A percentile compares a stretch with the other conserved stretches of the same genome.
Evolutionary conservation across 2,113 vertebrate species (phyloP).

Genomic region (Arizona elegans): DNA sequence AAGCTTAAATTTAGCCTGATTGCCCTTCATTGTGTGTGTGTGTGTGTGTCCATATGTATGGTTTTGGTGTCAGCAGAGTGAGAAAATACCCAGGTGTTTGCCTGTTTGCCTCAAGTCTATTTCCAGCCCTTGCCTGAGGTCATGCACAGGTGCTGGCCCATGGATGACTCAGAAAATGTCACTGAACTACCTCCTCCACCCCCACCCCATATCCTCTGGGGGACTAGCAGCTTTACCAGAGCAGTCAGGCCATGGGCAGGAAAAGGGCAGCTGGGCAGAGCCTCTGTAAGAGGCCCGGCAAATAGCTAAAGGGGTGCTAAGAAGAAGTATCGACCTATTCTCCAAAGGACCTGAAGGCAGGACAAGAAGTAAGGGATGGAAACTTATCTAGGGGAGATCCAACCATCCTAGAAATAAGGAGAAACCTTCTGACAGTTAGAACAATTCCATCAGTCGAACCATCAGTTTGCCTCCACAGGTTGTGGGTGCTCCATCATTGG

Average conservation of each 20-base stretch:
- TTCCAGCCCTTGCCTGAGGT: slow-evolving; percentile 4
- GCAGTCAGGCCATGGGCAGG: neutral
- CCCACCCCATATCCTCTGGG: slow-evolving; percentile 30
- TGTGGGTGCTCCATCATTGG: neutral
- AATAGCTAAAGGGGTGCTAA: neutral
- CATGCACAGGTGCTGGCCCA: slow-evolving; percentile 34
- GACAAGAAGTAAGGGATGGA: neutral
- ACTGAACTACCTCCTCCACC: neutral
- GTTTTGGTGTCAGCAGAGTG: neutral
- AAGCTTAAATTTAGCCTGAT: neutral
- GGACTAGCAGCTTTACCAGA: neutral
- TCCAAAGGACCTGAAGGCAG: neutral
- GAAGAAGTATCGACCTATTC: neutral
- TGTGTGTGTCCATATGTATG: neutral
- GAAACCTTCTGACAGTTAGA: neutral
- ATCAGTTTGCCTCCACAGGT: neutral
- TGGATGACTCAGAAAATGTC: slow-evolving; percentile 26
- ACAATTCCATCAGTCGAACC: too few relatives aligned
- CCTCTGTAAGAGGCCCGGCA: neutral
- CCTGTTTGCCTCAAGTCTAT: slow-evolving; percentile 9
- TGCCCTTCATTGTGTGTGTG: neutral
- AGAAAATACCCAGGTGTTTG: slow-evolving; percentile 11
- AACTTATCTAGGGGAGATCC: neutral
- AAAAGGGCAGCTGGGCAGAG: neutral
- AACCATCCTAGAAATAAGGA: neutral